Base-by-base conservation (phyloP, 2,113 vertebrate species). In the Bungarus multicinctus region DNA sequence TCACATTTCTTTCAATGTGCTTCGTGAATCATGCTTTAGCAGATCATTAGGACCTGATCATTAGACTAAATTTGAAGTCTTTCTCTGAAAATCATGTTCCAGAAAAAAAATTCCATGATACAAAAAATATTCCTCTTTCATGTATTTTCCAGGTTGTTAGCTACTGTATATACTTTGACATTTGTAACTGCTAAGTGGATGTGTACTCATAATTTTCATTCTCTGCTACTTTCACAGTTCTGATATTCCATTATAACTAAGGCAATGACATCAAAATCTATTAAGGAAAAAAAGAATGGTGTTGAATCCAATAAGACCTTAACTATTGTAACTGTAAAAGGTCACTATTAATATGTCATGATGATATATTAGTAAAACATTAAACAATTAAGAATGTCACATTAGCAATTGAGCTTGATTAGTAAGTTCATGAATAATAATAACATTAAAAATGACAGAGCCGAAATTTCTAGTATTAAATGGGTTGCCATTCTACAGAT, bases 351-450 rank as follows among this genome's bases (percentile, higher is more conserved):
- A 97, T 89, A 94, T 97, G 98, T 97, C 88, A 97, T 95, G 93
- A 96, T 55, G 69, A 93, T 94, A 95, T 55, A 96, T 97, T 97
- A 97, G 97, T 98, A 98, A 98, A 97, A 97, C 93, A 97, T 97
- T 87, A 94, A 58, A 89, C 89, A 96, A 95, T 97, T 97, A 97
- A 97, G 96, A 96, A 96, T 95, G 97, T 97, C 89, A 95, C 96
- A 93, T 96, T 93, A 96, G 93, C 95, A 95, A 93, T 96, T 96
- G 47, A 93, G 94, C 91, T 91, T 97, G 95, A 96, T 97, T 97
- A 97, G 60, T 20, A 92, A 88, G 30, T 86, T 94, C 39, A 91
- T 93, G 89, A 96, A 91, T 81, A 92, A 60, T 86, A 54, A 64
- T 52, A 91, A 86, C 57, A 74, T 86, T 30, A 89, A 95, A 95